Evolutionary conservation across 2,888 invertebrate genomes (phyloP).

Genomic region (Ornithoptera alexandrae): DNA sequence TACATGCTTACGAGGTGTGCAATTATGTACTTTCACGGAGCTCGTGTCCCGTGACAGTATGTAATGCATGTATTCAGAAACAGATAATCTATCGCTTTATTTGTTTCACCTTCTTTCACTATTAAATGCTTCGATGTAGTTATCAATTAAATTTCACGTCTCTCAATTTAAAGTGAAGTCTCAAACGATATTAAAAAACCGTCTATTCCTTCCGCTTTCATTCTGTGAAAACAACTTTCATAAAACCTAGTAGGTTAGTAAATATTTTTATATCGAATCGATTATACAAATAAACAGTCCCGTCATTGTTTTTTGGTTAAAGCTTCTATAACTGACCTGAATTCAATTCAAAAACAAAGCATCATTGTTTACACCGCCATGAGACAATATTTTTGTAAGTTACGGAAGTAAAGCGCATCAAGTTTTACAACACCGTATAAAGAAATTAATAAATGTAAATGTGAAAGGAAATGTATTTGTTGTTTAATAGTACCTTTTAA

Average conservation of each 20-base stretch:
- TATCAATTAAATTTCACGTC: conserved; percentile 9
- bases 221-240: neutral
- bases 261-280: neutral
- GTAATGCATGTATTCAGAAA: conserved; percentile 2
- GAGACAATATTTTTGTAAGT: neutral
- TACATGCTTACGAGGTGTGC: conserved; percentile 12
- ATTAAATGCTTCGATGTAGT: conserved; percentile 6
- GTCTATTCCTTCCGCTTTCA: neutral
- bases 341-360: conserved; percentile 4
- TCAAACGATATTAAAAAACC: neutral
- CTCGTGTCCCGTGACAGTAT: conserved; percentile 21
- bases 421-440: no score
- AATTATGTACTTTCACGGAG: conserved; percentile 27
- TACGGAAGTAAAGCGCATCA: neutral
- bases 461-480: neutral
- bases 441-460: no score
- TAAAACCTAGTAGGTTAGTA: neutral
- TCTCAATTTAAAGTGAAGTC: neutral
- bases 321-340: neutral
- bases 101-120: conserved; percentile 23
- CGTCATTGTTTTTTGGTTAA: neutral
- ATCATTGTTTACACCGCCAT: conserved; percentile 4
- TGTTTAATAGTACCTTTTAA: neutral
- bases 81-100: conserved; percentile 19
- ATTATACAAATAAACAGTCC: neutral